phyloP scores from a whole-genome alignment of 2,888 invertebrate species.

The Horisme vitalbata region DNA sequence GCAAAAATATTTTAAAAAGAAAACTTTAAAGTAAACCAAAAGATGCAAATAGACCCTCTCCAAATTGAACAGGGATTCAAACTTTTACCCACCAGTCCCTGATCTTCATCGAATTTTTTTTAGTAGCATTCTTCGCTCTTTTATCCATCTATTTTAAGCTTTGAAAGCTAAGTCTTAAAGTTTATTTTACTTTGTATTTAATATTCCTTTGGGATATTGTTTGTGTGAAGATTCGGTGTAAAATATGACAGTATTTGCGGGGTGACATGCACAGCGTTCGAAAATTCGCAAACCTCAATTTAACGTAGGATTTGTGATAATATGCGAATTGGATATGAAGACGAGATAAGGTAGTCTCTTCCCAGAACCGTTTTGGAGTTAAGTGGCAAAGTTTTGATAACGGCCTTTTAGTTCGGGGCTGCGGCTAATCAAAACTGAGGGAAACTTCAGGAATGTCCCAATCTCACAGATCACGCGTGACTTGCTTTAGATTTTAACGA shows the following conservation, averaged over 20 bases:
- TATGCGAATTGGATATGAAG: constrained; percentile 59
- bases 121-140: constrained; percentile 9
- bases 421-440: constrained; percentile 53
- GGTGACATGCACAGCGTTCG: constrained; percentile 54
- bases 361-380: constrained; percentile 46
- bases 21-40: constrained; percentile 47
- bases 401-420: constrained; percentile 50
- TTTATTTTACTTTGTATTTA: constrained; percentile 32
- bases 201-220: constrained; percentile 33
- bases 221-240: constrained; percentile 36
- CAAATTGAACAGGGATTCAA: constrained; percentile 67
- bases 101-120: constrained; percentile 34
- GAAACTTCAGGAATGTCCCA: constrained; percentile 59
- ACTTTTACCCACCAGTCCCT: constrained; percentile 62
- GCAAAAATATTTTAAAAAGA: constrained; percentile 38
- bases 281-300: constrained; percentile 56
- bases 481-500: constrained; percentile 29
- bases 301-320: constrained; percentile 64
- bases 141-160: constrained; percentile 23
- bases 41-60: constrained; percentile 68
- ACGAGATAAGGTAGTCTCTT: constrained; percentile 53
- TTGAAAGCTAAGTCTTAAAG: constrained; percentile 21
- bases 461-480: constrained; percentile 54
- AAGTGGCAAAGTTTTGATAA: constrained; percentile 68
- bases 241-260: constrained; percentile 58